Conservation (phyloP, 2,113 vertebrate species). For the Cromileptes altivelis region DNA sequence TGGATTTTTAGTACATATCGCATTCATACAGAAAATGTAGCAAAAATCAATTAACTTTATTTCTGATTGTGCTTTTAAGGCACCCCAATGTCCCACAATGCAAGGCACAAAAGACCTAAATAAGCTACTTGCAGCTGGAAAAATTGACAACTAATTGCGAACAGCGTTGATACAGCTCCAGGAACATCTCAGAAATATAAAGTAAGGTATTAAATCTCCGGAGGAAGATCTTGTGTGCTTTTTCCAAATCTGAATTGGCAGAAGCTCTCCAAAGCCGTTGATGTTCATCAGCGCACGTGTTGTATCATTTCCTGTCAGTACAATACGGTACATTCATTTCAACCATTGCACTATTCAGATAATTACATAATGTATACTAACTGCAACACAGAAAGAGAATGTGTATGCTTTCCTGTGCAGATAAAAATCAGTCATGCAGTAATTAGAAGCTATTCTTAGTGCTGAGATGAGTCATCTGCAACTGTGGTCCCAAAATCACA, state of each 20-base stretch:
- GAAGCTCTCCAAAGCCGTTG: background rate
- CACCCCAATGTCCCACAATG: background rate
- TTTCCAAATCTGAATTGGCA: background rate
- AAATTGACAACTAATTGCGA: background rate
- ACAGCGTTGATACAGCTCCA: background rate
- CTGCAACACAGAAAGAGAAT: background rate
- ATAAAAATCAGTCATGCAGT: slow-evolving; percentile 36
- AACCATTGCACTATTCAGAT: background rate
- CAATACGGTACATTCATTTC: background rate
- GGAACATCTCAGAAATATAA: background rate
- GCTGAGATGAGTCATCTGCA: slow-evolving; percentile 48
- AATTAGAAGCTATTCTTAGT: slow-evolving; percentile 43
- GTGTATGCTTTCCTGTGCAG: background rate
- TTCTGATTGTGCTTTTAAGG: background rate
- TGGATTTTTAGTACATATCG: background rate
- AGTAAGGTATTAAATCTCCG: background rate
- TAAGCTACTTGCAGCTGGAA: background rate
- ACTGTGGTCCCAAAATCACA: slow-evolving; percentile 28
- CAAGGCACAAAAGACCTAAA: background rate
- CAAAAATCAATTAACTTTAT: background rate
- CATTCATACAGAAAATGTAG: background rate
- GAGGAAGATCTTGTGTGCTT: background rate
- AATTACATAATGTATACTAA: background rate
- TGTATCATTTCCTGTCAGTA: background rate
- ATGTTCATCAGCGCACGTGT: background rate